These are phyloP conservation scores for Augochlorella aurata DNA, from an alignment of 2,888 invertebrate genomes.

Conservation along the genomic window DNA sequence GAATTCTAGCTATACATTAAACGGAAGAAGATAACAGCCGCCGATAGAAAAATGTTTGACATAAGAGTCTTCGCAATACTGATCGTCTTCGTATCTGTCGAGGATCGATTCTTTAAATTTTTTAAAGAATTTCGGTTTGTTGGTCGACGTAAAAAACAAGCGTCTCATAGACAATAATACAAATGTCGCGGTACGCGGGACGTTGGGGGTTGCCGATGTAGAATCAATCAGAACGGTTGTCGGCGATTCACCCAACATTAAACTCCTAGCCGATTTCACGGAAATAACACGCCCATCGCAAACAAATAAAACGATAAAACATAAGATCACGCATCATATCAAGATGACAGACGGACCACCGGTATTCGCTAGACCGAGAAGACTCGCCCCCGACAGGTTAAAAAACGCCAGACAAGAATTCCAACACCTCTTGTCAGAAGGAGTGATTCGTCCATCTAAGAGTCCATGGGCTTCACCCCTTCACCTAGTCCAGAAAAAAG, in stretches of 20 bases:
- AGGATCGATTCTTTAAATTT: background rate
- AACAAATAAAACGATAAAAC: background rate
- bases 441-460: background rate
- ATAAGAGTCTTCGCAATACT: slow-evolving; percentile 29
- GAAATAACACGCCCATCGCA: background rate
- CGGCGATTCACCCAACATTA: background rate
- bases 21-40: background rate
- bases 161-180: background rate
- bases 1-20: too few species aligned
- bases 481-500: background rate
- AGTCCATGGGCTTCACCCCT: background rate
- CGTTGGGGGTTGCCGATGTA: background rate
- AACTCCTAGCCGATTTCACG: background rate
- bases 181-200: background rate
- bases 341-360: background rate
- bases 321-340: background rate
- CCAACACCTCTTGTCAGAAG: background rate
- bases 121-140: background rate
- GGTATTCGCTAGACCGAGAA: background rate
- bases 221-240: background rate
- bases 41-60: slow-evolving; percentile 7
- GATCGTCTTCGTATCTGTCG: background rate
- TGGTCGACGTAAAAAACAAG: background rate
- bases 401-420: background rate
- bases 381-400: background rate